phyloP scores from a whole-genome alignment of 2,113 vertebrate genomes.

The Myxocyprinus asiaticus region DNA sequence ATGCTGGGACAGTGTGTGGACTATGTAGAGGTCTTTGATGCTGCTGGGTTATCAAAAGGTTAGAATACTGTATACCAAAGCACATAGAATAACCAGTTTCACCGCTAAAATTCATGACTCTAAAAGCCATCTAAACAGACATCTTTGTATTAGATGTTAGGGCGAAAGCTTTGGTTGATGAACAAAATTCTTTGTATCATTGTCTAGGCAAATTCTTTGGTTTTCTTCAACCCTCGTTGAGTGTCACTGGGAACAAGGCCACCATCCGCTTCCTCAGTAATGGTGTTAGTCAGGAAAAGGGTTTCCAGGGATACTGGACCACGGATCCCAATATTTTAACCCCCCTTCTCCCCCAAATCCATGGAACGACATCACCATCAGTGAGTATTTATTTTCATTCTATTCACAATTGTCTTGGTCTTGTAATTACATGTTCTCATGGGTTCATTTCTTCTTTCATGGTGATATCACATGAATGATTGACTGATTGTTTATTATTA shows the following conservation, averaged over 20 bases:
- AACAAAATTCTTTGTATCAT: conserved; percentile 37
- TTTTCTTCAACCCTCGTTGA: conserved; percentile 54
- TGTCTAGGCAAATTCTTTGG: conserved; percentile 70
- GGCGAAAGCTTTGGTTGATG: too few species aligned
- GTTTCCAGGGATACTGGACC: conserved; percentile 78
- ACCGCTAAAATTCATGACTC: too few species aligned
- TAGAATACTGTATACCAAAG: conserved; percentile 4
- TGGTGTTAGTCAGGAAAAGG: conserved; percentile 58
- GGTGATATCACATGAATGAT: too few species aligned
- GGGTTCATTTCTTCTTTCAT: too few species aligned
- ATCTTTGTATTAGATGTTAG: too few species aligned
- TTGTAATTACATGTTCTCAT: too few species aligned
- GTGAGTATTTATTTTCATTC: conserved; percentile 54
- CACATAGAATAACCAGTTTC: too few species aligned
- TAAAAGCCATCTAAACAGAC: too few species aligned
- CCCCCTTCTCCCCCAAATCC: conserved; percentile 66
- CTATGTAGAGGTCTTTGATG: conserved; percentile 72
- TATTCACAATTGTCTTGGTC: too few species aligned
- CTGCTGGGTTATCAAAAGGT: conserved; percentile 64
- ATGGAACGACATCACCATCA: conserved; percentile 68
- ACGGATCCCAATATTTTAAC: conserved; percentile 58
- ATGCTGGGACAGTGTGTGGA: conserved; percentile 68
- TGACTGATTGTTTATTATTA: too few species aligned
- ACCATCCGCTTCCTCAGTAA: conserved; percentile 75
- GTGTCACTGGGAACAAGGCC: conserved; percentile 52